A percentile compares a stretch with the other conserved stretches of the same genome.
These are phyloP conservation scores for Lagopus leucura DNA, from an alignment of 2,113 vertebrate genomes.

Conservation along the genomic window DNA sequence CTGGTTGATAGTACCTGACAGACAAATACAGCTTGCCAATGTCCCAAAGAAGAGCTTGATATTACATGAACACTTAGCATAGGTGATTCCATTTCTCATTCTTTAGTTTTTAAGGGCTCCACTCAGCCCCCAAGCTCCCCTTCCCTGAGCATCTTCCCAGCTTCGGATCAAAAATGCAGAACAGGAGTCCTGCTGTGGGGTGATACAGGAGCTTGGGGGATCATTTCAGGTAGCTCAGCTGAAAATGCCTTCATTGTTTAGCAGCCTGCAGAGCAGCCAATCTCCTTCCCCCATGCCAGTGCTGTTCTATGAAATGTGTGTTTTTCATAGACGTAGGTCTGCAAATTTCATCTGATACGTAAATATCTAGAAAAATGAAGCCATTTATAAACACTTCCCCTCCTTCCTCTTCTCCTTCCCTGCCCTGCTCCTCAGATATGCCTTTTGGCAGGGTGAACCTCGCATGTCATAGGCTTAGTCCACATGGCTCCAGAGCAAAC, in stretches of 20 bases:
- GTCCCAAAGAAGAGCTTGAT: neutral
- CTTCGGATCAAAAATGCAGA: neutral
- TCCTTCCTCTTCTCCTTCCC: neutral
- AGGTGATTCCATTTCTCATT: neutral
- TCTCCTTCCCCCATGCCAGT: neutral
- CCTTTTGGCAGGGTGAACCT: neutral
- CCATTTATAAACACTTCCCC: neutral
- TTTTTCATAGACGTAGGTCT: neutral
- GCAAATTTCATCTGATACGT: rapidly evolving
- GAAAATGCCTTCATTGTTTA: neutral
- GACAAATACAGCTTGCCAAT: neutral
- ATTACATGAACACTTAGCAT: neutral
- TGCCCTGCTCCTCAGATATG: neutral
- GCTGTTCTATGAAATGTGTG: neutral
- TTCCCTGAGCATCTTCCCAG: neutral
- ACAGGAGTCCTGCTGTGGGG: neutral
- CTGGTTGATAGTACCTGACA: neutral
- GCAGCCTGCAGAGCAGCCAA: neutral
- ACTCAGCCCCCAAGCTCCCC: neutral
- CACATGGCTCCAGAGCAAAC: neutral
- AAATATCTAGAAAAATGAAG: neutral
- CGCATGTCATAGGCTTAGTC: neutral
- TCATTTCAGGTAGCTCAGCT: neutral
- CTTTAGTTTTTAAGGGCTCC: neutral
- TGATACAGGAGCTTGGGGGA: neutral